Evolutionary conservation across 2,888 invertebrate genomes (phyloP).

Genomic region (Metallyticus violacea): DNA sequence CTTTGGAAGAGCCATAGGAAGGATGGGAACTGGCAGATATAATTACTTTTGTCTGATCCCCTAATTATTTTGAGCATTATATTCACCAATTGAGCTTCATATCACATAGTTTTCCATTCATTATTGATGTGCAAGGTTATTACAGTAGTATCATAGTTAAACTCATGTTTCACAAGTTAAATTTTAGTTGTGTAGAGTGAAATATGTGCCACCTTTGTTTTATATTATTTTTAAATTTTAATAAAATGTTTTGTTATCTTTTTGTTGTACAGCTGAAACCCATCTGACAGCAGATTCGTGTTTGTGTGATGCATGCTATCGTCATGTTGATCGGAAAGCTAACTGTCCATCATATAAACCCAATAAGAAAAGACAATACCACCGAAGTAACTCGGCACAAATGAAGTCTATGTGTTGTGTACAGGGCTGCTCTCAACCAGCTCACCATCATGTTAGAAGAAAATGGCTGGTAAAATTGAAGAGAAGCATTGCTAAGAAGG

Average conservation of each 20-base stretch:
- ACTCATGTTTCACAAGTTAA: too few relatives aligned
- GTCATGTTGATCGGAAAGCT: slow-evolving; percentile 81
- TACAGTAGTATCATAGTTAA: too few relatives aligned
- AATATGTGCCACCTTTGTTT: not conserved
- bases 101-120: too few relatives aligned
- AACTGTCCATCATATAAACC: slow-evolving; percentile 37
- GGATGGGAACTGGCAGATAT: too few relatives aligned
- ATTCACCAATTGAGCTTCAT: too few relatives aligned
- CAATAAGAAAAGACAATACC: slow-evolving; percentile 53
- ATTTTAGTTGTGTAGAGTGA: too few relatives aligned
- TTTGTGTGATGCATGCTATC: slow-evolving; percentile 82
- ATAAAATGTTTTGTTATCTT: slow-evolving; percentile 14
- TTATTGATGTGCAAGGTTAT: too few relatives aligned
- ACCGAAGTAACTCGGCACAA: slow-evolving; percentile 8
- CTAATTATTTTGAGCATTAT: too few relatives aligned
- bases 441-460: slow-evolving; percentile 63
- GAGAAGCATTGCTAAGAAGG: slow-evolving; percentile 59
- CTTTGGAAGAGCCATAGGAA: too few relatives aligned
- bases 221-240: not conserved
- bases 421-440: slow-evolving; percentile 57
- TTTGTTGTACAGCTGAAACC: slow-evolving; percentile 64
- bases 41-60: too few relatives aligned
- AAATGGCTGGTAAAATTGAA: slow-evolving; percentile 73
- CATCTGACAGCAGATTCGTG: slow-evolving; percentile 81
- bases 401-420: slow-evolving; percentile 58